Conservation (phyloP, 2,888 invertebrate genomes). For the Eupithecia centaureata region DNA sequence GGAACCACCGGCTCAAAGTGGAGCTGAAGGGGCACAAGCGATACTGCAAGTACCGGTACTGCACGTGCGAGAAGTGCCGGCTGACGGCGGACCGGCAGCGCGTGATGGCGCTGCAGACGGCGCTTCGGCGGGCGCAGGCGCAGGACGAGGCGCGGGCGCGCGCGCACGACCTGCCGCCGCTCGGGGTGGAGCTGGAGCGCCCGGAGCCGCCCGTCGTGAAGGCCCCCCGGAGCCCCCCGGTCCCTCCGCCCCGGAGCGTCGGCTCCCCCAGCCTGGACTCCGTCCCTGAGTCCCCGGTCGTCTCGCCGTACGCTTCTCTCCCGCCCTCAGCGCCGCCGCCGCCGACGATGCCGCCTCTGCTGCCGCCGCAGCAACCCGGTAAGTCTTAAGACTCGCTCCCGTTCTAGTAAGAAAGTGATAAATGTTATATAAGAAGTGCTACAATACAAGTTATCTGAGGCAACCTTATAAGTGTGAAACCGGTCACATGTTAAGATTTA, state of each 20-base stretch:
- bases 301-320: conserved; percentile 72
- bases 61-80: conserved; percentile 93
- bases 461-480: conserved; percentile 4
- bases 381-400: conserved; percentile 49
- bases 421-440: background rate
- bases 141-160: conserved; percentile 90
- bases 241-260: conserved; percentile 68
- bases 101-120: conserved; percentile 95
- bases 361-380: conserved; percentile 79
- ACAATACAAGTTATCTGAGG: background rate
- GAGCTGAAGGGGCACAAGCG: conserved; percentile 96
- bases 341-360: conserved; percentile 73
- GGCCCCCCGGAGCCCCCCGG: conserved; percentile 70
- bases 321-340: conserved; percentile 78
- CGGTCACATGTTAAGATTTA: background rate
- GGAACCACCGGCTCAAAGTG: conserved; percentile 95
- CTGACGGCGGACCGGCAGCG: conserved; percentile 93
- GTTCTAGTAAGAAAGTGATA: background rate
- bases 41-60: conserved; percentile 93
- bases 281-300: conserved; percentile 73
- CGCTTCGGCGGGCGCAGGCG: conserved; percentile 91
- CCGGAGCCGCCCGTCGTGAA: conserved; percentile 77
- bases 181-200: conserved; percentile 74
- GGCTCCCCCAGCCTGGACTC: conserved; percentile 55
- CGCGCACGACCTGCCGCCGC: conserved; percentile 69